These are phyloP conservation scores for Procapra przewalskii DNA, from an alignment of 2,113 vertebrate species.

Conservation along the genomic window DNA sequence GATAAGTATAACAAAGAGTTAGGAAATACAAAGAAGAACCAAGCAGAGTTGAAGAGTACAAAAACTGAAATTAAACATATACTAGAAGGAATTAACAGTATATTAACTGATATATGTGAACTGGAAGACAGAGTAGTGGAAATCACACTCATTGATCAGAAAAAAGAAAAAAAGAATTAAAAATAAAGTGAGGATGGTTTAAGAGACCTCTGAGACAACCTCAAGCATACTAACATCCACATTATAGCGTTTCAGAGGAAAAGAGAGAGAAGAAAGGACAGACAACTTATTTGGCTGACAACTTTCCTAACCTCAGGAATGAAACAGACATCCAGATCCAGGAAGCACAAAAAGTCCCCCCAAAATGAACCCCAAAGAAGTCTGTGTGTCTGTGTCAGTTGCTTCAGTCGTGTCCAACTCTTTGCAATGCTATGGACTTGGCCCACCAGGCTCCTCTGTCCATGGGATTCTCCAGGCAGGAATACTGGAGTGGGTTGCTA, in stretches of 20 bases:
- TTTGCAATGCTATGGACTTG: neutral
- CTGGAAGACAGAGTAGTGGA: neutral
- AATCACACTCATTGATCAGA: neutral
- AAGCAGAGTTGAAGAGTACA: neutral
- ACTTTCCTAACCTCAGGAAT: neutral
- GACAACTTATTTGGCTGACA: neutral
- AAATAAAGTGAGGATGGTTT: neutral
- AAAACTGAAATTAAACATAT: neutral
- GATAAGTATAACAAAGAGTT: neutral
- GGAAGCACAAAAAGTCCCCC: neutral
- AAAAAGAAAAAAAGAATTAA: neutral
- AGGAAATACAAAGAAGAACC: neutral
- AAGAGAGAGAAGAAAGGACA: neutral
- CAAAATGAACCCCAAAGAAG: neutral
- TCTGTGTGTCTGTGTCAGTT: neutral
- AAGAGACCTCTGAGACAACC: neutral
- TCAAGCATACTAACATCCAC: neutral
- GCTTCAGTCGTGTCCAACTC: neutral
- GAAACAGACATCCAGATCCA: neutral
- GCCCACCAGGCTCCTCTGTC: neutral
- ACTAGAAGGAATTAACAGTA: neutral
- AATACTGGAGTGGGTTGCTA: neutral
- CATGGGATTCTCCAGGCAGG: neutral
- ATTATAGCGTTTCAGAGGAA: neutral
- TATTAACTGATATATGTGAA: neutral